phyloP scores from a whole-genome alignment of 2,888 invertebrate genomes.

The Phyto melanocephala region DNA sequence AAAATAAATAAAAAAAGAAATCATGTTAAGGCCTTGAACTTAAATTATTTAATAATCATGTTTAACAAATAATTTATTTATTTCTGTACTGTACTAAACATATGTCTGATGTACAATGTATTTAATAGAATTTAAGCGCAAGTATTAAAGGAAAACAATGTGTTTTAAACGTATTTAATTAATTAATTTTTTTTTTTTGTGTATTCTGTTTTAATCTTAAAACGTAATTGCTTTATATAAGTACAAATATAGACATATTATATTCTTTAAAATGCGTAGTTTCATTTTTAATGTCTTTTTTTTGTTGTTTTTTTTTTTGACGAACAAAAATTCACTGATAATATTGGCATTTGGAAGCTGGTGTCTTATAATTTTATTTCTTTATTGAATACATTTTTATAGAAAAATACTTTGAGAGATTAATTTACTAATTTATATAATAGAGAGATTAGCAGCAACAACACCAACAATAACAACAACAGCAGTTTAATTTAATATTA shows the following conservation, averaged over 20 bases:
- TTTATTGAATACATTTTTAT: neutral
- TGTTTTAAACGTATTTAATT: neutral
- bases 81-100: neutral
- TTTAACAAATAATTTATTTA: slow-evolving; percentile 74
- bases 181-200: neutral
- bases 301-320: slow-evolving; percentile 6
- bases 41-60: slow-evolving; percentile 74
- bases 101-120: neutral
- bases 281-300: slow-evolving; percentile 26
- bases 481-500: too few relatives aligned
- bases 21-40: slow-evolving; percentile 72
- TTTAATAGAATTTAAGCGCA: neutral
- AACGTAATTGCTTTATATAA: slow-evolving; percentile 47
- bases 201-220: slow-evolving; percentile 45
- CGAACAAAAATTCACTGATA: slow-evolving; percentile 31
- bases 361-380: neutral
- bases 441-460: too few relatives aligned
- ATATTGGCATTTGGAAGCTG: slow-evolving; percentile 17
- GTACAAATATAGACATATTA: neutral
- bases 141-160: neutral
- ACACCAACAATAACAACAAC: too few relatives aligned
- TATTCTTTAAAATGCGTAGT: slow-evolving; percentile 56
- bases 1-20: neutral
- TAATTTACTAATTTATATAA: slow-evolving; percentile 15
- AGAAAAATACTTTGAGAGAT: slow-evolving; percentile 5